Evolutionary conservation across 2,113 vertebrate species (phyloP), one percentile per base, ranked within the genome.

Genomic region (Oreochromis niloticus): DNA sequence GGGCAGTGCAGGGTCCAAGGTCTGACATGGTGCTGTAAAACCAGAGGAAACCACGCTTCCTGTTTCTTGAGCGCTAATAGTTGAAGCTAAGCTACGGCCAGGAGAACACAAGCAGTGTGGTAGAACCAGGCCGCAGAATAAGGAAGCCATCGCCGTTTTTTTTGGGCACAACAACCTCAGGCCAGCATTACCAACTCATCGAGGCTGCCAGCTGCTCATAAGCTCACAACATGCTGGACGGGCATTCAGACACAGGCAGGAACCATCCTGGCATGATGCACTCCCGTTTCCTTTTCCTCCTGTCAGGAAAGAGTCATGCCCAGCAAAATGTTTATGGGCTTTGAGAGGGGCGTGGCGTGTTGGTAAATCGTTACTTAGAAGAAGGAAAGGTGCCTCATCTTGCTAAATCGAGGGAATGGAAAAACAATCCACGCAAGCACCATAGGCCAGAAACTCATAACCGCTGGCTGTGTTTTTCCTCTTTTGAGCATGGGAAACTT

Each of bases 31-130:
- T 82, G 84, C 82, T 78, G 59, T 86, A 85, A 89, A 95, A 89
- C 83, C 81, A 87, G 81, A 88, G 90, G 94, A 95, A 95, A 94
- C 84, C 85, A 57, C 71, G 78, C 86, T 95, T 96, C 93, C 93
- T 80, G 75, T 90, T 92, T 89, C 86, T 79, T 34, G 56, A 84
- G 88, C 78, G 9, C 83, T 85, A 73, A 75, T 32, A 75, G 50
- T 48, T 68, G 46, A 85, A 61, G 91, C 87, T 88, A 80, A 83
- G 59, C 57, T 46, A 55, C n/a, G 4, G 41, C 90, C 84, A 79
- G 16, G 59, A 85, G 88, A 89, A 24, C 54, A 43, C 41, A 68
- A 83, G 73, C 89, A 50, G 83, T 63, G 86, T 89, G 90, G 89
- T 59, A 66, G 63, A 85, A 89, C 24, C 75, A 78, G 57, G 82